Evolutionary conservation across 2,113 vertebrate genomes (phyloP).

Genomic region (Poeciliopsis turrubarensis): DNA sequence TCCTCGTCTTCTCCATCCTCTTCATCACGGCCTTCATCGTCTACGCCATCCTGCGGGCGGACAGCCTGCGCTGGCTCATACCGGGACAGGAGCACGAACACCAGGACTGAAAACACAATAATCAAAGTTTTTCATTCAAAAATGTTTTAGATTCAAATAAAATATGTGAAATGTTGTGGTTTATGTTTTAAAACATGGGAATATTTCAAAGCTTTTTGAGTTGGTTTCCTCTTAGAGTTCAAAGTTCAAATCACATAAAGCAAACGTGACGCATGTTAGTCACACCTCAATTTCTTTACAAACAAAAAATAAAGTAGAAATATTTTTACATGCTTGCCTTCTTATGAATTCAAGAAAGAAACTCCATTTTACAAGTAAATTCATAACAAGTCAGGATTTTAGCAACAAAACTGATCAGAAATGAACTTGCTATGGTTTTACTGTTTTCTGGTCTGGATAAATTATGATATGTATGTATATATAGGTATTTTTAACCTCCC

Average conservation of each 20-base stretch:
- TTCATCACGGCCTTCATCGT: conserved; percentile 89
- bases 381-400: neutral
- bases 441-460: neutral
- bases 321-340: too few species aligned
- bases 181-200: conserved; percentile 8
- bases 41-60: conserved; percentile 90
- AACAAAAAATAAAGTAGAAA: neutral
- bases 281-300: neutral
- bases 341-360: too few species aligned
- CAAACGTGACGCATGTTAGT: neutral
- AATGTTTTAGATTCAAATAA: conserved; percentile 21
- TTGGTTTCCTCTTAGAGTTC: neutral
- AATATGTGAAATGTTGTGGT: conserved; percentile 6
- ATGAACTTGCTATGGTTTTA: too few species aligned
- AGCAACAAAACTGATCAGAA: too few species aligned
- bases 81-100: conserved; percentile 96
- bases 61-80: conserved; percentile 94
- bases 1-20: conserved; percentile 92
- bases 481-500: too few species aligned
- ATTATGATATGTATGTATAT: neutral
- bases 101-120: conserved; percentile 81
- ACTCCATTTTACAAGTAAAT: too few species aligned
- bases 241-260: neutral
- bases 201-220: neutral
- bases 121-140: conserved; percentile 10